Evolutionary conservation across 2,797 vertebrate species (phyloP).

Genomic region (Tolypeutes matacus): DNA sequence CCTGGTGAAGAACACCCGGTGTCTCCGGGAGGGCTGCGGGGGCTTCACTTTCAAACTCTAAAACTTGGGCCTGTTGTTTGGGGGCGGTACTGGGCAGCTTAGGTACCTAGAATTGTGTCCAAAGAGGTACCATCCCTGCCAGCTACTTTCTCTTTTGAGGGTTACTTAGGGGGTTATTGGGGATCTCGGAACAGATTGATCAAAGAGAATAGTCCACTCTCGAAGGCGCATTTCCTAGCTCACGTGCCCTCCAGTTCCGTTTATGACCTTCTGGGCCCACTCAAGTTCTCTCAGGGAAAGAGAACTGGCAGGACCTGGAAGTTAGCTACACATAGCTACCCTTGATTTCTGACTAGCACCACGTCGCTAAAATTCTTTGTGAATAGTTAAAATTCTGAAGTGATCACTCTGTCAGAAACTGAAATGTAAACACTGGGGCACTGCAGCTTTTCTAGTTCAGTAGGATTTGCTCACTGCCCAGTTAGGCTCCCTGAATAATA

Average conservation of each 20-base stretch:
- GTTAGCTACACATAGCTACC: not conserved
- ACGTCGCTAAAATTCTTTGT: constrained; percentile 55
- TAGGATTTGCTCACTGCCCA: not conserved
- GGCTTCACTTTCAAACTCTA: not conserved
- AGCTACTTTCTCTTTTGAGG: not conserved
- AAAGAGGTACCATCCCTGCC: not conserved
- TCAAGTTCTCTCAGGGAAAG: not conserved
- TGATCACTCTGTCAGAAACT: constrained; percentile 73
- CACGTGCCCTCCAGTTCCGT: not conserved
- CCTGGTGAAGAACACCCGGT: not conserved
- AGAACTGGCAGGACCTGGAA: not conserved
- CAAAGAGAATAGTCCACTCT: constrained; percentile 62
- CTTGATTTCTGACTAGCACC: not conserved
- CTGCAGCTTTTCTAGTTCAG: not conserved
- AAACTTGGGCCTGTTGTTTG: not conserved
- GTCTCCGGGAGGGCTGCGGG: accelerated
- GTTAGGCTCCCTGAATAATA: not conserved
- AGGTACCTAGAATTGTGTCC: not conserved
- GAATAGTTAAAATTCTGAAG: constrained; percentile 82
- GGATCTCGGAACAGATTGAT: constrained; percentile 12
- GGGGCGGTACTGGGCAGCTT: not conserved
- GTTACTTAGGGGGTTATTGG: constrained; percentile 24
- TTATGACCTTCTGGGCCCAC: not conserved
- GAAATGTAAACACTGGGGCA: constrained; percentile 14
- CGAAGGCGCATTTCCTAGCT: constrained; percentile 48